phyloP scores from a whole-genome alignment of 1,140 invertebrate genomes.

The Camponotus pennsylvanicus region DNA sequence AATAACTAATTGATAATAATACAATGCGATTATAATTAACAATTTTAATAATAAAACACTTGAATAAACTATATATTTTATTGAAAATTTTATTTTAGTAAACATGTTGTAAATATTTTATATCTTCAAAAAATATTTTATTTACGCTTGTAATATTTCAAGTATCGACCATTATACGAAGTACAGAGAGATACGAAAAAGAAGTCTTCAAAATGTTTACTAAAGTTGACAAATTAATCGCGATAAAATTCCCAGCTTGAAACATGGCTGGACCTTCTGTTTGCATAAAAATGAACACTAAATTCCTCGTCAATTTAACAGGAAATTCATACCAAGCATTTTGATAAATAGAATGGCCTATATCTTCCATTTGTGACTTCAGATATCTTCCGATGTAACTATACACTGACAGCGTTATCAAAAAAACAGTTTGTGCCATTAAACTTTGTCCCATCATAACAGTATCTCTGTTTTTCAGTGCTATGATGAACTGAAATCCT shows the following conservation, averaged over 20 bases:
- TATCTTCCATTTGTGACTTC: constrained; percentile 43
- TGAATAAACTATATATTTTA: no score
- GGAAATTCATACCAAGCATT: constrained; percentile 49
- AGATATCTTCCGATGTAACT: constrained; percentile 59
- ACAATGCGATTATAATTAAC: no score
- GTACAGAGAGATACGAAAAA: constrained; percentile 63
- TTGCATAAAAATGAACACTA: constrained; percentile 22
- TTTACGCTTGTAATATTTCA: background rate
- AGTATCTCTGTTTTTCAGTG: background rate
- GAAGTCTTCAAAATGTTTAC: constrained; percentile 55
- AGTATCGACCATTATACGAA: constrained; percentile 56
- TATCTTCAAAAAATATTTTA: no score
- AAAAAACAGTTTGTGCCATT: background rate
- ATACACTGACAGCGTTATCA: constrained; percentile 45
- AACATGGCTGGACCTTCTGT: constrained; percentile 19
- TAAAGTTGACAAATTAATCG: constrained; percentile 55
- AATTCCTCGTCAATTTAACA: background rate
- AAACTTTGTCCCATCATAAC: constrained; percentile 30
- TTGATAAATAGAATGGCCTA: constrained; percentile 24
- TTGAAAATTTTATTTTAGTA: no score
- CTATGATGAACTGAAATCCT: constrained; percentile 65
- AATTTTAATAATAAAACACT: no score
- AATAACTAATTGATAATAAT: no score
- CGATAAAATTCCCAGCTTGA: constrained; percentile 36
- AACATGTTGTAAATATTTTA: no score